Evolutionary conservation across 2,888 invertebrate genomes (phyloP).

Genomic region (Acrocyrtus sp.): DNA sequence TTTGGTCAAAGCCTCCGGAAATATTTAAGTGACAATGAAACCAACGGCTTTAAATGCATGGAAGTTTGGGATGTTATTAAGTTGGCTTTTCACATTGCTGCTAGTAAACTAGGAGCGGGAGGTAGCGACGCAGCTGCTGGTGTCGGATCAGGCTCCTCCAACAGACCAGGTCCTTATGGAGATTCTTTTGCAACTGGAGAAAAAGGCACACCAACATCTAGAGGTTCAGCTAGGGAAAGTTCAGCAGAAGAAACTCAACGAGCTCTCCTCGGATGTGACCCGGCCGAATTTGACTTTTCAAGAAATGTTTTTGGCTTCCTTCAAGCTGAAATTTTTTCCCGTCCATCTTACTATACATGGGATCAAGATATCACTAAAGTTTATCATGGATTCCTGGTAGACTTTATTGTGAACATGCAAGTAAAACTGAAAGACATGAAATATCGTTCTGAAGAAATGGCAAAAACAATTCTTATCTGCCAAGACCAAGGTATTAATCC

Average conservation of each 20-base stretch:
- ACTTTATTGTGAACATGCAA: constrained; percentile 93
- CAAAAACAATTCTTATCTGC: constrained; percentile 80
- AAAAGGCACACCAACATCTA: background rate
- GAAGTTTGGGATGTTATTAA: constrained; percentile 58
- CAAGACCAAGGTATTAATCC: constrained; percentile 65
- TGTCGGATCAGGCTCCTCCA: background rate
- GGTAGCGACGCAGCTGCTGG: background rate
- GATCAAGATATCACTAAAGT: constrained; percentile 79
- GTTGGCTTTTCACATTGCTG: constrained; percentile 45
- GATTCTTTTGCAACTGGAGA: constrained; percentile 10
- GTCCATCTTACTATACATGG: constrained; percentile 25
- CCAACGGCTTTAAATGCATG: constrained; percentile 52
- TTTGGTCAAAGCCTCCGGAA: constrained; percentile 58
- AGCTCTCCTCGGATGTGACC: constrained; percentile 23
- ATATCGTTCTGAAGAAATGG: constrained; percentile 88
- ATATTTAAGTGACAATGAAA: constrained; percentile 49
- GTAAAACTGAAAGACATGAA: constrained; percentile 86
- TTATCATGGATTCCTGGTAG: constrained; percentile 85
- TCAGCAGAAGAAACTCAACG: constrained; percentile 1
- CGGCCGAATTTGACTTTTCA: constrained; percentile 58
- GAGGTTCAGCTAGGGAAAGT: no score
- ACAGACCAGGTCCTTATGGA: constrained; percentile 13
- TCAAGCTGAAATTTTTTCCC: constrained; percentile 48
- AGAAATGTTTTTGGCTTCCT: constrained; percentile 60
- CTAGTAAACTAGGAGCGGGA: constrained; percentile 42